A percentile compares a stretch with the other conserved stretches of the same genome.
These are phyloP conservation scores for Chroicocephalus ridibundus DNA, from an alignment of 2,113 vertebrate genomes.

Conservation along the genomic window DNA sequence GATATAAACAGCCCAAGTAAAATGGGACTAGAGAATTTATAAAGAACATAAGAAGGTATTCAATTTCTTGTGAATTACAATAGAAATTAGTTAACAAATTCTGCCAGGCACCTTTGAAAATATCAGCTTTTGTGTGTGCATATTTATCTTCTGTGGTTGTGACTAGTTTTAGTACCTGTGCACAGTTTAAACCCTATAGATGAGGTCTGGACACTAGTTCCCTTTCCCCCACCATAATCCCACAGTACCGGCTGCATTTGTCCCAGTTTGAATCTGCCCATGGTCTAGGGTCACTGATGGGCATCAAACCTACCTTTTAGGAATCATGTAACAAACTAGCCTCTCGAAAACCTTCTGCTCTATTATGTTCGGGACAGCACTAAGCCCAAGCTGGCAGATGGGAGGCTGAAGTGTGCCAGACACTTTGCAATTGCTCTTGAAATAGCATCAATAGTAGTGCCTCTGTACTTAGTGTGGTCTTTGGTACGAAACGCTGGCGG, in stretches of 20 bases:
- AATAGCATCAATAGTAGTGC: neutral
- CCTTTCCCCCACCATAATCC: neutral
- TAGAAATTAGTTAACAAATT: neutral
- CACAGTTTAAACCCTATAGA: neutral
- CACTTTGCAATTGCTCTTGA: neutral
- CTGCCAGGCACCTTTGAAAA: neutral
- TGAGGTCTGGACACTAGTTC: neutral
- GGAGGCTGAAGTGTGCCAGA: neutral
- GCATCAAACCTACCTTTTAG: neutral
- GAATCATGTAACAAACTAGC: neutral
- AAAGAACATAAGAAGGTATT: neutral
- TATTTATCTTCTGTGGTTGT: neutral
- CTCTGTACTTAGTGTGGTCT: neutral
- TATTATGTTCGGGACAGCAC: neutral
- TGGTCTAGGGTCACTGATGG: no score
- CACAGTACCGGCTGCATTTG: neutral
- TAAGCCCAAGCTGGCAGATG: neutral
- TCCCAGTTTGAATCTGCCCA: neutral
- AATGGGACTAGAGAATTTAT: neutral
- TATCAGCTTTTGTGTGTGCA: neutral
- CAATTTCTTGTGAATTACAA: neutral
- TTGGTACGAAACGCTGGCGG: neutral
- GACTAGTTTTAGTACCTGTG: neutral
- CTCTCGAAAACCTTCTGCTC: neutral
- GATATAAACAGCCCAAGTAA: neutral